Conservation (phyloP, 2,888 invertebrate genomes). For the Anticlea derivata region DNA sequence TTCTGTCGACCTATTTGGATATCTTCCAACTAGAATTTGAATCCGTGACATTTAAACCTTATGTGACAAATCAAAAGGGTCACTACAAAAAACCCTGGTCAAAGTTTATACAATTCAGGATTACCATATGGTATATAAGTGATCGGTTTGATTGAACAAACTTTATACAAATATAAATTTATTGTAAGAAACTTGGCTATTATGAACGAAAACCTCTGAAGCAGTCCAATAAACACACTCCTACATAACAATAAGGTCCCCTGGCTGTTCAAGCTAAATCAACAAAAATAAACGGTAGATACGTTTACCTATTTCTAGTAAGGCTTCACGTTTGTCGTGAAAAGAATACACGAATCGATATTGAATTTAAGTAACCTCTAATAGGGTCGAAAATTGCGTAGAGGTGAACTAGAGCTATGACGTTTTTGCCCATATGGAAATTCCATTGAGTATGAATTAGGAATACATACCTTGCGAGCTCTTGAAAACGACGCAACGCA, state of each 20-base stretch:
- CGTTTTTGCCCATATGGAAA: conserved; percentile 8
- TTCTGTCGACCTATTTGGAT: conserved; percentile 3
- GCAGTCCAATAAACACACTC: neutral
- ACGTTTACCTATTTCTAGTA: conserved; percentile 14
- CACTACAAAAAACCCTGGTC: neutral
- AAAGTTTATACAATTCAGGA: too few species aligned
- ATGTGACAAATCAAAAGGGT: neutral
- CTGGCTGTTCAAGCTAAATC: conserved; percentile 12
- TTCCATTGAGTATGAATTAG: conserved; percentile 36
- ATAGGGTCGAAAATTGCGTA: conserved; percentile 14
- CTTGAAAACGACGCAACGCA: conserved; percentile 15
- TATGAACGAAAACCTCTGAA: neutral
- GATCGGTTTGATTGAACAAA: too few species aligned
- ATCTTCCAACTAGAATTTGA: conserved; percentile 4
- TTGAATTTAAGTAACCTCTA: neutral
- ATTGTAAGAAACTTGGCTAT: neutral
- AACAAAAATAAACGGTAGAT: conserved; percentile 18
- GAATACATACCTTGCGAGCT: conserved; percentile 33
- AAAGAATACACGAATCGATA: neutral
- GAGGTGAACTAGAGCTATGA: conserved; percentile 2
- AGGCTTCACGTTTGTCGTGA: conserved; percentile 19
- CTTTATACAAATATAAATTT: neutral
- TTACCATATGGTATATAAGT: too few species aligned
- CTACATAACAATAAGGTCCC: neutral
- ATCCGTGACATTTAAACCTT: conserved; percentile 1